Evolutionary conservation across 2,797 vertebrate species (phyloP).

Genomic region (Anguilla obscura): DNA sequence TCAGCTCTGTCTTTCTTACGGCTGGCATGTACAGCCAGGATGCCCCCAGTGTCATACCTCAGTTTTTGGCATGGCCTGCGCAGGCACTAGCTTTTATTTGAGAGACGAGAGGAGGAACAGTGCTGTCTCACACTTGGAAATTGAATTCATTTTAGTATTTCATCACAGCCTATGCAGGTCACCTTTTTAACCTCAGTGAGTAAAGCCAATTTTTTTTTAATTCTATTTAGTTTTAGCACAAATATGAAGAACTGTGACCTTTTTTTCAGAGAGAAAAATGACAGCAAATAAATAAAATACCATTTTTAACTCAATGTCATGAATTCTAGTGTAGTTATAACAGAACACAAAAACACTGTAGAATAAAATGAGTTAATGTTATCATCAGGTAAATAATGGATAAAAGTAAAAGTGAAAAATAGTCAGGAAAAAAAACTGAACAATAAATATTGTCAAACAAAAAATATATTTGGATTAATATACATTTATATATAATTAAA

Average conservation of each 20-base stretch:
- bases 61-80: neutral
- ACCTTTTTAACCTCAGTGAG: slow-evolving; percentile 11
- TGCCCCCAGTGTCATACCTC: neutral
- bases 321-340: slow-evolving; percentile 26
- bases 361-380: neutral
- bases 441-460: neutral
- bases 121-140: neutral
- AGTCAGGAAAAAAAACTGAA: neutral
- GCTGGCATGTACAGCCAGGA: neutral
- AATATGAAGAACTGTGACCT: neutral
- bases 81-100: neutral
- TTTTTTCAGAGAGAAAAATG: neutral
- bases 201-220: neutral
- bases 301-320: slow-evolving; percentile 22
- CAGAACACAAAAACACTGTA: slow-evolving; percentile 1
- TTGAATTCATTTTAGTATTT: neutral
- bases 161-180: neutral
- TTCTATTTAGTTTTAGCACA: neutral
- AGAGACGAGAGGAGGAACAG: neutral
- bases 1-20: neutral
- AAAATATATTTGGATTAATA: neutral
- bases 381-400: slow-evolving; percentile 3
- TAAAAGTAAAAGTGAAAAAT: neutral
- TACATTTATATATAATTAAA: too few relatives aligned
- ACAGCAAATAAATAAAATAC: neutral